These are phyloP conservation scores for Leiothrix lutea DNA, from an alignment of 2,113 vertebrate species.

Conservation along the genomic window DNA sequence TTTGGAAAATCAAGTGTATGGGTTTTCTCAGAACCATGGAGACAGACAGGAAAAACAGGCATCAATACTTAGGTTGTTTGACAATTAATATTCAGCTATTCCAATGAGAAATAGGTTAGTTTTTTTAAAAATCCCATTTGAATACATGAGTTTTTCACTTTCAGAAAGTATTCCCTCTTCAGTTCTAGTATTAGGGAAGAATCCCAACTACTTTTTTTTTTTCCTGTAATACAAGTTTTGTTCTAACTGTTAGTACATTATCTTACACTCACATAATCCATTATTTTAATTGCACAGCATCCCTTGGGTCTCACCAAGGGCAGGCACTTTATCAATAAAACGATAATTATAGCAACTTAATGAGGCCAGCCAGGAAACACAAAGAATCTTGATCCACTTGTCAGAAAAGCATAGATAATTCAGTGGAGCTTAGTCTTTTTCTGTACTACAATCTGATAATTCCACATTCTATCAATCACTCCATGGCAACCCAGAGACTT, in stretches of 20 bases:
- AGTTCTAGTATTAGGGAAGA: neutral
- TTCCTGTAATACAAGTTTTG: neutral
- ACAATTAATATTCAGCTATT: neutral
- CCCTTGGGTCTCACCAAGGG: neutral
- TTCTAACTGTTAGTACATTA: slow-evolving; percentile 6
- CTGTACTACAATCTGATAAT: neutral
- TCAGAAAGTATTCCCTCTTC: neutral
- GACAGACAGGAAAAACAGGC: neutral
- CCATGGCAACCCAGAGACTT: neutral
- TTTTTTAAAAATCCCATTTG: neutral
- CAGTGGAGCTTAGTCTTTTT: neutral
- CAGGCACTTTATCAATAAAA: slow-evolving; percentile 56
- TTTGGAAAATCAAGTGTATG: neutral
- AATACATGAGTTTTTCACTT: neutral
- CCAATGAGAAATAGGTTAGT: neutral
- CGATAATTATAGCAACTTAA: slow-evolving; percentile 39
- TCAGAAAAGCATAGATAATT: slow-evolving; percentile 29
- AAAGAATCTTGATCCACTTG: neutral
- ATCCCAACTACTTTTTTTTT: neutral
- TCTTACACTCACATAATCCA: neutral
- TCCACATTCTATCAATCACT: neutral
- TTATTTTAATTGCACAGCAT: slow-evolving; percentile 45
- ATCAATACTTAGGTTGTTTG: neutral
- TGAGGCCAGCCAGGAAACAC: slow-evolving; percentile 30
- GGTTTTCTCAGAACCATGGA: neutral